These are phyloP conservation scores for Sylvia borin DNA, from an alignment of 2,797 vertebrate species.

Conservation along the genomic window DNA sequence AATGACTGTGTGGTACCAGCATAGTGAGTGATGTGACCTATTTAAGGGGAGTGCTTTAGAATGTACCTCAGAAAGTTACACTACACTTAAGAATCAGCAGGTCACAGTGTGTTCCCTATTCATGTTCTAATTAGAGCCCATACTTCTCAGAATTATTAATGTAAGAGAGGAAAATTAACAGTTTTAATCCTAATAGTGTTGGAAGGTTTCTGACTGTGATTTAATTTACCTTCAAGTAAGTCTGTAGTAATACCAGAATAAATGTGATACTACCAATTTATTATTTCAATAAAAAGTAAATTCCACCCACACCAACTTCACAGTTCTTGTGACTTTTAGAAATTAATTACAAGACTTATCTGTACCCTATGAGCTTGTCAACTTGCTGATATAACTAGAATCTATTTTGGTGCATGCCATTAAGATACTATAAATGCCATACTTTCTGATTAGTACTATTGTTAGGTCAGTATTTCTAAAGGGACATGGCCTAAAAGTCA, in stretches of 20 bases:
- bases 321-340: conserved; percentile 61
- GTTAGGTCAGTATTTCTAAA: conserved; percentile 67
- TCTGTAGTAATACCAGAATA: background rate
- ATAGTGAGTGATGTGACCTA: background rate
- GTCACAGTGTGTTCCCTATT: conserved; percentile 43
- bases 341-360: conserved; percentile 59
- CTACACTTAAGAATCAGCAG: conserved; percentile 14
- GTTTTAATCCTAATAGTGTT: background rate
- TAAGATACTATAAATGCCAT: conserved; percentile 68
- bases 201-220: background rate
- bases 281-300: conserved; percentile 18
- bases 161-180: background rate
- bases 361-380: conserved; percentile 34
- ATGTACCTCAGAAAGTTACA: background rate
- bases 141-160: conserved; percentile 1
- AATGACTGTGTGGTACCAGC: background rate
- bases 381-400: conserved; percentile 57
- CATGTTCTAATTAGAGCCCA: conserved; percentile 47
- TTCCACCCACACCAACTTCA: conserved; percentile 37
- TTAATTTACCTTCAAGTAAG: conserved; percentile 4
- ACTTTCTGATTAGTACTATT: conserved; percentile 66
- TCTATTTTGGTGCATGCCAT: conserved; percentile 69
- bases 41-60: conserved; percentile 20
- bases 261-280: background rate
- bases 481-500: conserved; percentile 69